Evolutionary conservation across 2,888 invertebrate genomes (phyloP).

Genomic region (Schizaphis graminum): DNA sequence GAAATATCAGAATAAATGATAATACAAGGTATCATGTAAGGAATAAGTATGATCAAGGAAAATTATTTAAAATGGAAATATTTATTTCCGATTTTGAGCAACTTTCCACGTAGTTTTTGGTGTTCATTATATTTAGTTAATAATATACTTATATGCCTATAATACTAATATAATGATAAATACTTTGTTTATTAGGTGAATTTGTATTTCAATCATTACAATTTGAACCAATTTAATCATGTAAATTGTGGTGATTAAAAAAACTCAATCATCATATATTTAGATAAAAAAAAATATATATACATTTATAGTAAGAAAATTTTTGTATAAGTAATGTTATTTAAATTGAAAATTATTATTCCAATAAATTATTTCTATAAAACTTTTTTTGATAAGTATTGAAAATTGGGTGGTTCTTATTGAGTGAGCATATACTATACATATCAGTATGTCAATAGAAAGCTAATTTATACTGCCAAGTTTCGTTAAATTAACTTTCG

Average conservation of each 20-base stretch:
- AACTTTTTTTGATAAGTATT: background rate
- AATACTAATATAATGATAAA: background rate
- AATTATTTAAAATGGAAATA: background rate
- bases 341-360: background rate
- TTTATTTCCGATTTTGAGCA: background rate
- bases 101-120: background rate
- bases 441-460: background rate
- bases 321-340: background rate
- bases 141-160: background rate
- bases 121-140: background rate
- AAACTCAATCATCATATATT: background rate
- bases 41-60: background rate
- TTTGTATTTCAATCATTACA: background rate
- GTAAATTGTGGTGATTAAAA: background rate
- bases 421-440: background rate
- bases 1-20: background rate
- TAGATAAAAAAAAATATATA: background rate
- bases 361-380: background rate
- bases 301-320: background rate
- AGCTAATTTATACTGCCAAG: conserved; percentile 19
- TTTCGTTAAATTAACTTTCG: conserved; percentile 20
- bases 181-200: background rate
- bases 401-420: background rate
- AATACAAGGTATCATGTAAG: background rate
- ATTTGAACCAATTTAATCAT: background rate